Evolutionary conservation across 2,888 invertebrate species (phyloP).

Genomic region (Nemotelus pantherinus): DNA sequence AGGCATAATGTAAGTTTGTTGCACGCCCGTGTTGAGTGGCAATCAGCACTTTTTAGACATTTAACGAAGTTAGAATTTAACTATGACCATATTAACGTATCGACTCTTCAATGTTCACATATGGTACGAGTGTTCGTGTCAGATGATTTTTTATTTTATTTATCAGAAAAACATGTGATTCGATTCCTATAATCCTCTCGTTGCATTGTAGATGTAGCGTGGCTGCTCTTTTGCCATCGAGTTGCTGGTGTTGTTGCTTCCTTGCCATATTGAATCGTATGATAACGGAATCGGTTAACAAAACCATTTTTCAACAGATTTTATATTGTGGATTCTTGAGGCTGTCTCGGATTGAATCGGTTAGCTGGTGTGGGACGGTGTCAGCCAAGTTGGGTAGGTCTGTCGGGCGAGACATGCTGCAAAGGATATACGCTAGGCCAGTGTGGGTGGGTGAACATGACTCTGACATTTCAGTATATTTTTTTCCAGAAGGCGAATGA

Average conservation of each 20-base stretch:
- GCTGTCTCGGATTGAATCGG: not conserved
- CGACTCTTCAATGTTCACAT: no score
- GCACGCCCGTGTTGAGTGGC: no score
- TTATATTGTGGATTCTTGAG: slow-evolving; percentile 36
- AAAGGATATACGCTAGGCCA: no score
- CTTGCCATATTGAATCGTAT: slow-evolving; percentile 34
- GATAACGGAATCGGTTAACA: slow-evolving; percentile 42
- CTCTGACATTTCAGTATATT: slow-evolving; percentile 34
- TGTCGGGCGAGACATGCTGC: no score
- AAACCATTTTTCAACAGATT: slow-evolving; percentile 43
- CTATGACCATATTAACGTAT: no score
- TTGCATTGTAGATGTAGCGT: slow-evolving; percentile 23
- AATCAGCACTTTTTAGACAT: no score
- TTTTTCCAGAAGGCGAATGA: slow-evolving; percentile 12
- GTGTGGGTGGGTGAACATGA: slow-evolving; percentile 6
- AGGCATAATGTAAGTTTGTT: no score
- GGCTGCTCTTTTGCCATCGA: slow-evolving; percentile 6
- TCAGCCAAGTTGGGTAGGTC: no score
- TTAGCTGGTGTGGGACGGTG: not conserved
- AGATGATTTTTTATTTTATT: slow-evolving; percentile 28
- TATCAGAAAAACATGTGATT: slow-evolving; percentile 41
- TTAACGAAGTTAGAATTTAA: no score
- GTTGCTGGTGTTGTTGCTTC: not conserved
- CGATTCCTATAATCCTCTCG: slow-evolving; percentile 41
- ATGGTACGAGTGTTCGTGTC: not conserved